These are phyloP conservation scores for Eupleurogrammus muticus DNA, from an alignment of 2,797 vertebrate species.

Conservation along the genomic window DNA sequence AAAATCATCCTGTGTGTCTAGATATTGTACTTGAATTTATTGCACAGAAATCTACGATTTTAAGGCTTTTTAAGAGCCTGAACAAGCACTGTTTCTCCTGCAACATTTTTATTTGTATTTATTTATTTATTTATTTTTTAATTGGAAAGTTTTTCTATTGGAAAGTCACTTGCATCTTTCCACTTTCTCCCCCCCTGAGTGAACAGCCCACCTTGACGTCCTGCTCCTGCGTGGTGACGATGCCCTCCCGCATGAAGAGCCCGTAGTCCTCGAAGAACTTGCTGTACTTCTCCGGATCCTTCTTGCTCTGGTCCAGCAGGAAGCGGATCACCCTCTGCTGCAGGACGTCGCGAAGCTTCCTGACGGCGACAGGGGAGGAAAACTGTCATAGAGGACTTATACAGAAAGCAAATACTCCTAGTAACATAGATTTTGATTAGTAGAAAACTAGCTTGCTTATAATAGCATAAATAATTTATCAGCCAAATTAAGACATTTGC, in stretches of 20 bases:
- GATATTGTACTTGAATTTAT: no score
- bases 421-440: neutral
- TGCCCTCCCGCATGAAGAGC: slow-evolving; percentile 96
- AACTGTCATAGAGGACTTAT: neutral
- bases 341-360: slow-evolving; percentile 93
- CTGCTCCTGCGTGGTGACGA: slow-evolving; percentile 92
- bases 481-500: no score
- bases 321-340: slow-evolving; percentile 95
- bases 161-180: neutral
- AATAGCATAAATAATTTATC: no score
- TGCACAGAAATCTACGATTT: no score
- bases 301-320: slow-evolving; percentile 95
- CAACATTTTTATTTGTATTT: no score
- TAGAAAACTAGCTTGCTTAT: no score
- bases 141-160: neutral
- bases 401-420: neutral
- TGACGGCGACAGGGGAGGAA: slow-evolving; percentile 56
- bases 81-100: no score
- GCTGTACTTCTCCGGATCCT: slow-evolving; percentile 92
- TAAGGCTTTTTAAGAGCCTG: no score
- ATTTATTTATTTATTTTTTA: no score
- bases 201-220: slow-evolving; percentile 93
- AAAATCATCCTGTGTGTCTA: no score
- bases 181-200: no score
- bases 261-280: slow-evolving; percentile 96